Evolutionary conservation across 2,113 vertebrate genomes (phyloP).

Genomic region (Columba livia): DNA sequence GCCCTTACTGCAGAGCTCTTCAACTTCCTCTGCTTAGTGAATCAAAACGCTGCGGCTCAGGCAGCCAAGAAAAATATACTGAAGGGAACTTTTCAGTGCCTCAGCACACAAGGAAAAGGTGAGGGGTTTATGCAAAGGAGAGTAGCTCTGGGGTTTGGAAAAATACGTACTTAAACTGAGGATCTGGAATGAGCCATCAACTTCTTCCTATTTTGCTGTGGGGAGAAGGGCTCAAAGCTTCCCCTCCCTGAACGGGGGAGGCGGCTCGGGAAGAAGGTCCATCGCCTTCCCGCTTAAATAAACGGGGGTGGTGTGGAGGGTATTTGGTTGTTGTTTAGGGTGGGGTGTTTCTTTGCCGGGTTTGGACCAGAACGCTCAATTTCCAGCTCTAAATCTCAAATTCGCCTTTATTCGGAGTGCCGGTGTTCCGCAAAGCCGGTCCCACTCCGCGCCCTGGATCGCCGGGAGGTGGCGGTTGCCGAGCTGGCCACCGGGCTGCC

Average conservation of each 20-base stretch:
- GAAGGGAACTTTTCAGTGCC: conserved; percentile 48
- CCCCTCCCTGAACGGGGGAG: background rate
- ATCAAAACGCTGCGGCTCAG: conserved; percentile 11
- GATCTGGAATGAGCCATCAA: background rate
- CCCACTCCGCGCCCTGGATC: background rate
- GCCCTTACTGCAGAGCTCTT: background rate
- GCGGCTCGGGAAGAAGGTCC: background rate
- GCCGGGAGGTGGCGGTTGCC: background rate
- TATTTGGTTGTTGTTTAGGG: too few relatives aligned
- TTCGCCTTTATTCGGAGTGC: accelerated
- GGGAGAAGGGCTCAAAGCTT: background rate
- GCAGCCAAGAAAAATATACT: conserved; percentile 54
- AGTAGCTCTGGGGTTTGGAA: background rate
- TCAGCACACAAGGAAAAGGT: conserved; percentile 44
- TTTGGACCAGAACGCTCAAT: background rate
- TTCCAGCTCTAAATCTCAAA: background rate
- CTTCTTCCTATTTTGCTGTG: background rate
- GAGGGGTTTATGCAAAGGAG: conserved; percentile 36
- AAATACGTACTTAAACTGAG: background rate
- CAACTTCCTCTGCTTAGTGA: conserved; percentile 39
- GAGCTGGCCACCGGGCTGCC: too few relatives aligned
- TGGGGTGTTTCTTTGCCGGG: accelerated
- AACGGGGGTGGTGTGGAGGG: accelerated
- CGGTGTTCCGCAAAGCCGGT: background rate
- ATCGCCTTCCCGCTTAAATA: background rate